Evolutionary conservation across 2,113 vertebrate species (phyloP), one percentile per base, ranked within the genome.

Genomic region (Typhlomys cinereus): DNA sequence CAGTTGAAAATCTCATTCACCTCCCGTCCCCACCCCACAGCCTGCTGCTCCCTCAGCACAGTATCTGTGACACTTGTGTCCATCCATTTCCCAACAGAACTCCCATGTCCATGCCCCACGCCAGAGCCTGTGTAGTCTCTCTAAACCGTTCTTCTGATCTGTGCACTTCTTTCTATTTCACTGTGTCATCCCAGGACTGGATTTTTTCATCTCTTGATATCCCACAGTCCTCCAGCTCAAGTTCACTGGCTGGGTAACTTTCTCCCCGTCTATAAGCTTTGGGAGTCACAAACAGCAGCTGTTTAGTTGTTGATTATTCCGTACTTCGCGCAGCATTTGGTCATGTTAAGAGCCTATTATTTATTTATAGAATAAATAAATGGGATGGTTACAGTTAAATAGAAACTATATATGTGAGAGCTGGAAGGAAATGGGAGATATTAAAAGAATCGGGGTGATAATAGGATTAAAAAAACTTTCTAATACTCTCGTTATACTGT

Each of bases 331-430:
- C 4, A 50, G 36, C 18, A 62, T 67, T 61, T 34, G 41, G 12
- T 10, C 6, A 10, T 81, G 9, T 61, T 66, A 73, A 25, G 61
- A 54, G 12, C 14, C 71, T 89, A 7, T 57, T 91, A 50, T 75
- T 48, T 83, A 50, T 86, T 88, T 86, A 57, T 94, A 73, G 34
- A 76, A 59, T 91, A 82, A 76, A 85, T 83, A 83, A 84, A 85
- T 70, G 48, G 15, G 59, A 14, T 50, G 17, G 44, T 90, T 81
- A 78, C 4, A 62, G 48, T 88, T 89, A 84, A 9, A 0, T 71
- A 83, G 94, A 93, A 81, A 71, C 59, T 71, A 1, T 13, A 17
- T 46, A 7, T 71, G 39, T 73, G 20, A 92, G 70, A 61, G 89
- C 31, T 89, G 23, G 61, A 89, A 91, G 66, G 74, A 88, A 89